Percentiles rank a stretch among this genome's conserved stretches.
phyloP scores from a whole-genome alignment of 2,797 vertebrate species.

The Urophycis tenuis region DNA sequence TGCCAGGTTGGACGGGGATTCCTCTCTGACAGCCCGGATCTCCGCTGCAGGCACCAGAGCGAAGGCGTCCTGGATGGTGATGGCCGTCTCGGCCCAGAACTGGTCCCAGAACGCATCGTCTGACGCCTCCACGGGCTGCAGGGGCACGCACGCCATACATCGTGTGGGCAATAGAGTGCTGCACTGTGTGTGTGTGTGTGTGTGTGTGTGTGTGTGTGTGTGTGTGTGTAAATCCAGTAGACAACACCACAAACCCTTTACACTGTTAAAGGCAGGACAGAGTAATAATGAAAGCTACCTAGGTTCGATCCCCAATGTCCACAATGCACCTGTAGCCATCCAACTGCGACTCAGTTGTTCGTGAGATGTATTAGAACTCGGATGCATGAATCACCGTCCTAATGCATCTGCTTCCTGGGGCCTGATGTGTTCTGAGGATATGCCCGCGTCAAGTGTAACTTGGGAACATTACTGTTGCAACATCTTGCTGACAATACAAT shows the following conservation, averaged over 20 bases:
- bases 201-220: not conserved
- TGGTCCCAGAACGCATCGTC: slow-evolving; percentile 95
- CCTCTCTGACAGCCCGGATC: slow-evolving; percentile 91
- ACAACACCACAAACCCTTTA: not conserved
- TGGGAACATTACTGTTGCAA: not conserved
- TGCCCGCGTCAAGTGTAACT: not conserved
- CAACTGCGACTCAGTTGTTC: not conserved
- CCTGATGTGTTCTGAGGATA: not conserved
- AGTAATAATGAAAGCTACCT: not conserved
- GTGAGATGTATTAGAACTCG: not conserved
- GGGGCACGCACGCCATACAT: not conserved
- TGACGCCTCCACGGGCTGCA: slow-evolving; percentile 86
- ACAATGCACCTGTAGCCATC: not conserved
- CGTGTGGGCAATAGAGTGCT: not conserved
- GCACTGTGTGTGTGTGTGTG: not conserved
- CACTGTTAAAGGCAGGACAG: not conserved
- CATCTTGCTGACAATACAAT: not conserved
- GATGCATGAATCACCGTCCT: not conserved
- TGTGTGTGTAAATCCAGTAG: not conserved
- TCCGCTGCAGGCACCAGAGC: slow-evolving; percentile 91
- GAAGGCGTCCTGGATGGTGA: slow-evolving; percentile 88
- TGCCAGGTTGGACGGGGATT: slow-evolving; percentile 94
- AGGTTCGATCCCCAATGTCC: not conserved
- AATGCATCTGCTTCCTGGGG: not conserved
- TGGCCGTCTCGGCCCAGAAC: slow-evolving; percentile 87